Base-by-base conservation (phyloP, 2,797 vertebrate species). In the Tympanoctomys barrerae region DNA sequence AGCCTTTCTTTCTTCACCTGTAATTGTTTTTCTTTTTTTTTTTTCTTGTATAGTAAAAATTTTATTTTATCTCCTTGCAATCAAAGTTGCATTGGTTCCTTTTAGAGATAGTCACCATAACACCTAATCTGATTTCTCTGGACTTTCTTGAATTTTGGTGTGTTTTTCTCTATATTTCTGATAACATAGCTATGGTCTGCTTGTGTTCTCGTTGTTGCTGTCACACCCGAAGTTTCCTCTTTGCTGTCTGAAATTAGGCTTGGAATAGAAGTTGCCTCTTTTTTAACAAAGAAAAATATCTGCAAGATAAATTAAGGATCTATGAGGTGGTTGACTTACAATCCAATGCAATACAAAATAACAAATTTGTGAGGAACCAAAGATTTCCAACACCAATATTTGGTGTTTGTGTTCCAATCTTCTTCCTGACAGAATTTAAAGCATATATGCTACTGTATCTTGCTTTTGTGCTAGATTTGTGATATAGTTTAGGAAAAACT, bases 351-450 rank as follows among this genome's bases (percentile, higher is more conserved):
- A 86, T 5, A 7, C 86, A 33, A 49, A 86, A 4, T 81, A 85
- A 87, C 21, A 96, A 68, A 83, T 83, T 46, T 94, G 39, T 54
- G 39, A 80, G 84, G n/a, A 96, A 78, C 4, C 24, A 75, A 93
- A 80, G 82, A 81, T 64, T 52, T 26, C 13, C 18, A 70, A 70
- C 33, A 86, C 22, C 7, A 61, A 26, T 39, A 49, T 61, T 78
- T 87, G 66, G 7, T 10, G 73, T 71, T 84, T 68, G n/a, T 70
- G 71, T 5, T 7, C 2, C 16, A 33, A 33, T 64, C 21, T 80
- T 89, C 57, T 70, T 95, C 64, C 61, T 28, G 52, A 59, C 77
- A 87, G 18, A 88, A 77, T 86, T 73, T 82, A 78, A 94, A 39
- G 21, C 36, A 10, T 28, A 73, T 11, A 59, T 1, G 46, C 49